These are phyloP conservation scores for Drosophila subobscura DNA, from an alignment of 1,140 invertebrate species.

Conservation along the genomic window DNA sequence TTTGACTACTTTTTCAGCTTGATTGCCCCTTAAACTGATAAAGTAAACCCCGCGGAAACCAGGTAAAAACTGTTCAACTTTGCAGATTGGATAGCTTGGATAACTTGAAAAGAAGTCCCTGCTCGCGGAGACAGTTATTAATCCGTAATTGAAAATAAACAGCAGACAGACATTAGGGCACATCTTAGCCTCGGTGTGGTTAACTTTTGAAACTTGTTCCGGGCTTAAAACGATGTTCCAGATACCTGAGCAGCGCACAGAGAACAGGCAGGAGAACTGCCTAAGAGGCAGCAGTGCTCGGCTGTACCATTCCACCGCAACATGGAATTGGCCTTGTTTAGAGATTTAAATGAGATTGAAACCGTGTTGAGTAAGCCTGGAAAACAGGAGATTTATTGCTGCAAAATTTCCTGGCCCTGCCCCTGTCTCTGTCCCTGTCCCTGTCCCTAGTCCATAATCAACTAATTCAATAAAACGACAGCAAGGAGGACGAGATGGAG, in stretches of 20 bases:
- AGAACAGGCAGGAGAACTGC: too few species aligned
- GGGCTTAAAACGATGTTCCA: background rate
- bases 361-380: slow-evolving; percentile 45
- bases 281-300: background rate
- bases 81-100: too few species aligned
- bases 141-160: slow-evolving; percentile 58
- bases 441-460: slow-evolving; percentile 48
- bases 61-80: background rate
- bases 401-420: slow-evolving; percentile 2
- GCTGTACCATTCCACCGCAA: slow-evolving; percentile 50
- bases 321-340: slow-evolving; percentile 52
- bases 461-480: slow-evolving; percentile 75
- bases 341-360: slow-evolving; percentile 69
- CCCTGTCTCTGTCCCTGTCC: background rate
- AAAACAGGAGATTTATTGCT: slow-evolving; percentile 68
- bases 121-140: slow-evolving; percentile 13
- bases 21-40: slow-evolving; percentile 50
- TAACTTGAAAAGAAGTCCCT: background rate
- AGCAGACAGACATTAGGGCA: slow-evolving; percentile 3
- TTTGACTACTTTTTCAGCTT: slow-evolving; percentile 39
- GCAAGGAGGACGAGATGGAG: background rate
- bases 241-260: background rate
- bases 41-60: slow-evolving; percentile 13
- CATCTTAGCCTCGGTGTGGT: background rate
- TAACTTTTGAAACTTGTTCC: slow-evolving; percentile 6